Base-by-base conservation (phyloP, 2,113 vertebrate species). In the Phasianus colchicus region DNA sequence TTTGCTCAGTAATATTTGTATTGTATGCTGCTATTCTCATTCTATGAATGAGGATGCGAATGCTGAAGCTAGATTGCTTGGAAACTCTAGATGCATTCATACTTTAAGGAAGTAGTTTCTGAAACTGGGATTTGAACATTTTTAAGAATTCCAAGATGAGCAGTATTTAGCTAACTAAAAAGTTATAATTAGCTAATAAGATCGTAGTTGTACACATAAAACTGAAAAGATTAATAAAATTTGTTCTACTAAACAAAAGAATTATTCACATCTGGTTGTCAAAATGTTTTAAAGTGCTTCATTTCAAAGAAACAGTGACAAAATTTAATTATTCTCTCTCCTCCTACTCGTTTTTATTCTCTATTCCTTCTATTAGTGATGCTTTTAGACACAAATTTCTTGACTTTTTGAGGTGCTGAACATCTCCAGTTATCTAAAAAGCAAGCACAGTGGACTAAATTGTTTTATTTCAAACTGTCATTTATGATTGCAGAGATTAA, bases 261-360 rank as follows among this genome's bases (percentile, higher is more conserved):
- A 47, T 48, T 54, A 60, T 40, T 83, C 32, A 42, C 48, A 64
- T 4, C 10, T 64, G 34, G n/a, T 6, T 92, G 69, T 92, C 90
- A 94, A 92, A 94, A 94, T 71, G 27, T 89, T 96, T 90, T 86
- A 74, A 86, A 74, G 32, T 73, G 13, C 48, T 86, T 71, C 47
- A 91, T 81, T 86, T 92, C 72, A 92, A 80, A 78, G 20, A 71
- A 93, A 22, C 10, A 36, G n/a, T 0, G 2, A 22, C 50, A 89
- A 88, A 95, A 81, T 70, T 38, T 9, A 80, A 52, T 66, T n/a
- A 9, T 47, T 77, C 12, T 83, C 32, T 64, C 25, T 66, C 60
- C 16, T 86, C 84, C 92, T 81, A 81, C 72, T 86, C 45, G 40
- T 70, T 94, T 95, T 89, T 52, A 54, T 86, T 92, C 50, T 90